A percentile compares a stretch with the other conserved stretches of the same genome.
Evolutionary conservation across 2,113 vertebrate species (phyloP).

Genomic region (Petrocephalus microphthalmus): DNA sequence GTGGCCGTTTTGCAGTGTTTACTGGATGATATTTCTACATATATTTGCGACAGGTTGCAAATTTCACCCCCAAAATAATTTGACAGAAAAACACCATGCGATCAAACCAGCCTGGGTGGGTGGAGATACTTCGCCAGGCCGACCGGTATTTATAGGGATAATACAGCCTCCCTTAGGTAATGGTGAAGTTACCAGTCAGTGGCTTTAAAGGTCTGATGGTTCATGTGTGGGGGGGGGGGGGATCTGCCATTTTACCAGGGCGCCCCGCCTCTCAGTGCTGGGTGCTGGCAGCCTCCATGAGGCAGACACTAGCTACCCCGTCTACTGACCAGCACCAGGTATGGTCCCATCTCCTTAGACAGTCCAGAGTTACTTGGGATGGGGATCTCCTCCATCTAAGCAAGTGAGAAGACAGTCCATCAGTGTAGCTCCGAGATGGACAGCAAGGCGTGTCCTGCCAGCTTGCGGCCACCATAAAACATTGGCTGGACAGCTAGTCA

Average conservation of each 20-base stretch:
- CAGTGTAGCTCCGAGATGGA: not conserved
- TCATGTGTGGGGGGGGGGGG: too few species aligned
- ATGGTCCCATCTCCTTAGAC: constrained; percentile 57
- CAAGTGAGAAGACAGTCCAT: constrained; percentile 31
- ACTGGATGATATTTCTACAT: too few species aligned
- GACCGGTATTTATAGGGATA: too few species aligned
- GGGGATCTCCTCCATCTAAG: not conserved
- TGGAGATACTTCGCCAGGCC: too few species aligned
- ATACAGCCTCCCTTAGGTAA: too few species aligned
- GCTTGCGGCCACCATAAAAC: not conserved
- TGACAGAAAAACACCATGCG: too few species aligned
- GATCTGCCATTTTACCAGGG: not conserved
- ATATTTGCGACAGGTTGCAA: too few species aligned
- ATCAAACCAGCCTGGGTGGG: too few species aligned
- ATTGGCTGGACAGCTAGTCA: not conserved
- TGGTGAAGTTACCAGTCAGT: too few species aligned
- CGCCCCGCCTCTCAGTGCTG: constrained; percentile 4
- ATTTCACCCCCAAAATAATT: too few species aligned
- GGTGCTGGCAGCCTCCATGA: constrained; percentile 60
- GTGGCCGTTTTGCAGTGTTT: too few species aligned
- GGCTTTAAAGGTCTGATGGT: too few species aligned
- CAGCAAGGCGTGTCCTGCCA: not conserved
- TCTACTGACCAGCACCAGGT: constrained; percentile 56
- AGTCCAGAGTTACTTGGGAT: constrained; percentile 33
- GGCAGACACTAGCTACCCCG: constrained; percentile 52